Percentiles rank a stretch among this genome's conserved stretches.
Evolutionary conservation across 2,113 vertebrate species (phyloP).

Genomic region (Larimichthys polyactis): DNA sequence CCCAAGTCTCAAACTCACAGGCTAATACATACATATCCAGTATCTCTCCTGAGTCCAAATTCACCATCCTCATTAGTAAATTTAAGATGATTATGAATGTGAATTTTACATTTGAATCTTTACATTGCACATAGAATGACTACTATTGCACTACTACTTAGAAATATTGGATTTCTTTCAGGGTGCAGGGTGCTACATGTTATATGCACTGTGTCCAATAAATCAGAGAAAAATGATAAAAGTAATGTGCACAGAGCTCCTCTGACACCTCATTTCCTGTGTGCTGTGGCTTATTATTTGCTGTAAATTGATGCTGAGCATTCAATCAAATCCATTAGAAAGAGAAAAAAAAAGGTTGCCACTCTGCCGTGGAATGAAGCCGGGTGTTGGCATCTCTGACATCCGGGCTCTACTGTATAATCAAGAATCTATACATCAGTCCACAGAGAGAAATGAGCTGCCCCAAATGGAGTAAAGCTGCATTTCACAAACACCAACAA

Average conservation of each 20-base stretch:
- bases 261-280: constrained; percentile 42
- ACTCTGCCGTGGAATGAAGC: constrained; percentile 65
- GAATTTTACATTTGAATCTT: not conserved
- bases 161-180: too few species aligned
- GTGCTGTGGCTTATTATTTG: constrained; percentile 48
- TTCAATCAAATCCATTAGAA: constrained; percentile 74
- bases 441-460: constrained; percentile 48
- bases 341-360: constrained; percentile 66
- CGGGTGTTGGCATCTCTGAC: constrained; percentile 58
- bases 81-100: not conserved
- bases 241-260: not conserved
- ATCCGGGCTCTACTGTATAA: constrained; percentile 66
- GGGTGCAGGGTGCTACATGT: not conserved
- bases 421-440: constrained; percentile 69
- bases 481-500: constrained; percentile 47
- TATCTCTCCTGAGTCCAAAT: not conserved
- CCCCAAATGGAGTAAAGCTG: constrained; percentile 32
- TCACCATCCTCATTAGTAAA: not conserved
- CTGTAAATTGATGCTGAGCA: constrained; percentile 65
- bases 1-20: not conserved
- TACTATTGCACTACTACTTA: not conserved
- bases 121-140: not conserved
- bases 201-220: not conserved
- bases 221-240: constrained; percentile 16
- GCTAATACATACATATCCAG: not conserved